These are phyloP conservation scores for Macquaria australasica DNA, from an alignment of 2,113 vertebrate species.

Conservation along the genomic window DNA sequence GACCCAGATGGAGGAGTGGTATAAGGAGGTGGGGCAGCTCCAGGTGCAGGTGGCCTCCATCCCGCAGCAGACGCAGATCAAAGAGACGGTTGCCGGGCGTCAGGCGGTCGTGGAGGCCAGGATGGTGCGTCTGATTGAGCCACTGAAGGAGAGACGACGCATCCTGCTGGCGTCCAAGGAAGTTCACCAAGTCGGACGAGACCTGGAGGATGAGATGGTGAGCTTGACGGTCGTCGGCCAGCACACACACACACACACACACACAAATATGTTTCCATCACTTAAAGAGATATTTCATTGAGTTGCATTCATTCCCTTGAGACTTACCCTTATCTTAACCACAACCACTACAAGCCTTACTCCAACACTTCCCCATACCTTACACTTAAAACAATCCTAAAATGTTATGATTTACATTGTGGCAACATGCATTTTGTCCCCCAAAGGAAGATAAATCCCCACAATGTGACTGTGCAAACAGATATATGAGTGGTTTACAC, in stretches of 20 bases:
- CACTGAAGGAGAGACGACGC: constrained; percentile 90
- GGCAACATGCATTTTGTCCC: background rate
- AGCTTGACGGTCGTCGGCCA: constrained; percentile 58
- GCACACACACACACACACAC: background rate
- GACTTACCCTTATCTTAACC: too few species aligned
- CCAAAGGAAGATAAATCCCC: too few species aligned
- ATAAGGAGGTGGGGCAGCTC: constrained; percentile 90
- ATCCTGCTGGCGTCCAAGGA: constrained; percentile 93
- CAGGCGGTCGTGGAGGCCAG: constrained; percentile 89
- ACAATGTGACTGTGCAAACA: too few species aligned
- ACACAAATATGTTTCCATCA: background rate
- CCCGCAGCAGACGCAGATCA: constrained; percentile 84
- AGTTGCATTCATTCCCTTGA: background rate
- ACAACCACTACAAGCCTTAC: too few species aligned
- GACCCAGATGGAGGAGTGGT: constrained; percentile 93
- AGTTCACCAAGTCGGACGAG: constrained; percentile 93
- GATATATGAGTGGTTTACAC: too few species aligned
- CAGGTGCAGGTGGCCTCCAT: constrained; percentile 88
- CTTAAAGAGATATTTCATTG: background rate
- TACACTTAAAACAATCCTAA: background rate
- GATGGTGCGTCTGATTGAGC: constrained; percentile 92
- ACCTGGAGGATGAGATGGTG: constrained; percentile 93
- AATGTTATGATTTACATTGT: background rate
- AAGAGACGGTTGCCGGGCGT: constrained; percentile 83
- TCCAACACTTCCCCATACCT: background rate